Conservation (phyloP, 2,113 vertebrate species). For the Lathamus discolor region DNA sequence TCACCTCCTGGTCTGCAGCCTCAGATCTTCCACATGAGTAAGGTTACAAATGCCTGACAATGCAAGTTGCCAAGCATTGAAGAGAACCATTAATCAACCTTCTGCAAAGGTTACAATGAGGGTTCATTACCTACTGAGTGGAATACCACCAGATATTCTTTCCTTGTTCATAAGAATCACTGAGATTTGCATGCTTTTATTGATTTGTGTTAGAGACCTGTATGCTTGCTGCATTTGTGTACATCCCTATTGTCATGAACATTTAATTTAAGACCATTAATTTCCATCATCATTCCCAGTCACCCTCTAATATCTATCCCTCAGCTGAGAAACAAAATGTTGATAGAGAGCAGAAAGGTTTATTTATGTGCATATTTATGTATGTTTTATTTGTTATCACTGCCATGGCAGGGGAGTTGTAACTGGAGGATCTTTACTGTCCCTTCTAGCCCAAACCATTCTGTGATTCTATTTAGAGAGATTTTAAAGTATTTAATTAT, state of each 20-base stretch:
- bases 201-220: not conserved
- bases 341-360: not conserved
- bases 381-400: not conserved
- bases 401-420: not conserved
- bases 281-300: not conserved
- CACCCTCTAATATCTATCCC: not conserved
- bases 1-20: not conserved
- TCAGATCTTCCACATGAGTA: not conserved
- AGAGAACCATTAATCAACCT: not conserved
- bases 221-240: not conserved
- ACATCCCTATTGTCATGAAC: not conserved
- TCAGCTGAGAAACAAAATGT: not conserved
- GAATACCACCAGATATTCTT: not conserved
- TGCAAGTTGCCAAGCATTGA: not conserved
- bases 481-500: not conserved
- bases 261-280: not conserved
- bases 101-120: not conserved
- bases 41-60: not conserved
- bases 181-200: not conserved
- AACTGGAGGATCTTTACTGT: not conserved
- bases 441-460: not conserved
- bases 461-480: not conserved
- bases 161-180: accelerated
- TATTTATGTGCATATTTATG: not conserved
- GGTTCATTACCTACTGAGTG: accelerated